Conservation (phyloP, 1,140 invertebrate species). For the Hyphantria cunea region DNA sequence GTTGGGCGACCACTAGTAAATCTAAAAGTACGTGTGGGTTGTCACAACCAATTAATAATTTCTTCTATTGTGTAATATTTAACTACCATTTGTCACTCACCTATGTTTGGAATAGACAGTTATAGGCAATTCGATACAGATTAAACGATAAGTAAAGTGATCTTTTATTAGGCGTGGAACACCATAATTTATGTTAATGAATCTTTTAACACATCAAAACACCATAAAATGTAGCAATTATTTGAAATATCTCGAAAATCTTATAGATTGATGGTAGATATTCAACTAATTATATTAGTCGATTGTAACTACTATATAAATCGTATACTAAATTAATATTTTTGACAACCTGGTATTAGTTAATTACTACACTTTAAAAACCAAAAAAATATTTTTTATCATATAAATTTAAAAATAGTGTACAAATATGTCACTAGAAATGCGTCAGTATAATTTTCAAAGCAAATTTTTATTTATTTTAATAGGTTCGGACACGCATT, state of each 20-base stretch:
- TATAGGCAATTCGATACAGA: conserved; percentile 1
- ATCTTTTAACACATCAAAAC: not conserved
- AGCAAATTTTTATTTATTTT: not conserved
- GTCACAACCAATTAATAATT: not conserved
- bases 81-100: not conserved
- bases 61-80: not conserved
- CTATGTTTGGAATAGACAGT: not conserved
- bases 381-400: not conserved
- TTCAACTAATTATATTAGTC: conserved; percentile 25
- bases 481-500: not conserved
- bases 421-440: conserved; percentile 13
- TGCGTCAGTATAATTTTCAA: conserved; percentile 11
- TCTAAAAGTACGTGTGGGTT: not conserved
- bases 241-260: conserved; percentile 8
- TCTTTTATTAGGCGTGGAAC: not conserved
- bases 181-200: conserved; percentile 9
- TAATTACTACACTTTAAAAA: not conserved
- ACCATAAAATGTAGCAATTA: conserved; percentile 13
- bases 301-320: conserved; percentile 16
- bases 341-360: not conserved
- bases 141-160: not conserved
- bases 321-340: conserved; percentile 10
- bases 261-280: conserved; percentile 14
- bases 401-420: conserved; percentile 10
- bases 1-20: no score